A percentile compares a stretch with the other conserved stretches of the same genome.
Conservation (phyloP, 2,797 vertebrate species). For the Dipus sagitta region DNA sequence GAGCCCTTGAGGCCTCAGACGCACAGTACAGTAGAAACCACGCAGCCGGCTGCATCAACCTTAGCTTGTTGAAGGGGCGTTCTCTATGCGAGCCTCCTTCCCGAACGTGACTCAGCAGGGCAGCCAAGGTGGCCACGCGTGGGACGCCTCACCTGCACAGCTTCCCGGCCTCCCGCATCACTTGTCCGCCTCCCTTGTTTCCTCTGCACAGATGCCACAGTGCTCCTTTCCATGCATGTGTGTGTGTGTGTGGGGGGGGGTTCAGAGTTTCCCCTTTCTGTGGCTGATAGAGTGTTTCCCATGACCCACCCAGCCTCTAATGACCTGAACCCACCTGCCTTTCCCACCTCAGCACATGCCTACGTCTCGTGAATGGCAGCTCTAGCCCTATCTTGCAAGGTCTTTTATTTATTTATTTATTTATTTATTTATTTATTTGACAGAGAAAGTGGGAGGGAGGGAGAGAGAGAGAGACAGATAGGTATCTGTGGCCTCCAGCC, state of each 20-base stretch:
- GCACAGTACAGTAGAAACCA: not conserved
- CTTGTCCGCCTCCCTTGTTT: not conserved
- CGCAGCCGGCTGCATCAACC: not conserved
- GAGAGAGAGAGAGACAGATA: no score
- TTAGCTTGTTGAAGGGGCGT: not conserved
- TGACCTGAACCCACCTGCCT: not conserved
- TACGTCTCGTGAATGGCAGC: not conserved
- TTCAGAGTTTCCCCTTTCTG: no score
- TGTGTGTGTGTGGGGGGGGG: not conserved
- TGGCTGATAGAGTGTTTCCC: no score
- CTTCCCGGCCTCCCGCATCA: not conserved
- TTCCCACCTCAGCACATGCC: rapidly evolving
- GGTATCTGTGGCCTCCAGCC: no score
- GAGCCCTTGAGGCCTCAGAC: not conserved
- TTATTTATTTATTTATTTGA: no score
- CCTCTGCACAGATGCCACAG: not conserved
- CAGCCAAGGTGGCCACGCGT: not conserved
- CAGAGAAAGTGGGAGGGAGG: no score
- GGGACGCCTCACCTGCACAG: rapidly evolving
- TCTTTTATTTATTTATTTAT: no score
- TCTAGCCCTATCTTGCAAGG: no score
- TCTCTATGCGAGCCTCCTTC: not conserved
- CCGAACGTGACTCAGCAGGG: no score
- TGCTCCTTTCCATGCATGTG: not conserved
- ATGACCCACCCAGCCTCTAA: rapidly evolving